A percentile compares a stretch with the other conserved stretches of the same genome.
Conservation (phyloP, 2,113 vertebrate genomes). For the Xenopus laevis region DNA sequence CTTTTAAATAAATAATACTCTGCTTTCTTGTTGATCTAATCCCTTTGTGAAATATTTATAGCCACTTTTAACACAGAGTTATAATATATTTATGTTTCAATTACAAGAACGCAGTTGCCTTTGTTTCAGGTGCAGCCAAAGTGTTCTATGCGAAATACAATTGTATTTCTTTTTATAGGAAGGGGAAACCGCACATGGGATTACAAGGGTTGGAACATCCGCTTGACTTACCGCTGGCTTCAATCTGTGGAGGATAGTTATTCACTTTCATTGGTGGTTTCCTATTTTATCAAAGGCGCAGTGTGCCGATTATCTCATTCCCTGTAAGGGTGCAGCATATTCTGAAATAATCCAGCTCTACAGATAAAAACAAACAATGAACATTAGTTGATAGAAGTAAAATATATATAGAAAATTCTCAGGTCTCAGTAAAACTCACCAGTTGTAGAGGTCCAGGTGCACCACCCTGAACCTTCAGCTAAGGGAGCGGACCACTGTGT, state of each 20-base stretch:
- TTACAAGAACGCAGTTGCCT: conserved; percentile 32
- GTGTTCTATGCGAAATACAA: conserved; percentile 21
- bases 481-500: no score
- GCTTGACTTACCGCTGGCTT: not conserved
- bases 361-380: no score
- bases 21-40: conserved; percentile 42
- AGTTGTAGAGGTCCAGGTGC: no score
- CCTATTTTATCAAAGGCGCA: no score
- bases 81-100: conserved; percentile 43
- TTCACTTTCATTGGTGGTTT: not conserved
- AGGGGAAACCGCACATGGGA: not conserved
- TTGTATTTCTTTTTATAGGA: conserved; percentile 3
- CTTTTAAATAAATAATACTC: conserved; percentile 33
- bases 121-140: conserved; percentile 37
- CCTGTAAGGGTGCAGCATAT: no score
- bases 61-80: conserved; percentile 34
- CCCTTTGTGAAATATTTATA: conserved; percentile 42
- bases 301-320: no score
- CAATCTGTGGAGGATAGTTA: not conserved
- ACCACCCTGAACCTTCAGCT: no score
- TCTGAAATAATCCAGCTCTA: no score
- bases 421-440: no score
- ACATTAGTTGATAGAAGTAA: no score
- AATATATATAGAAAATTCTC: no score
- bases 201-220: not conserved